These are phyloP conservation scores for Fabriciana adippe DNA, from an alignment of 2,888 invertebrate genomes.

Conservation along the genomic window DNA sequence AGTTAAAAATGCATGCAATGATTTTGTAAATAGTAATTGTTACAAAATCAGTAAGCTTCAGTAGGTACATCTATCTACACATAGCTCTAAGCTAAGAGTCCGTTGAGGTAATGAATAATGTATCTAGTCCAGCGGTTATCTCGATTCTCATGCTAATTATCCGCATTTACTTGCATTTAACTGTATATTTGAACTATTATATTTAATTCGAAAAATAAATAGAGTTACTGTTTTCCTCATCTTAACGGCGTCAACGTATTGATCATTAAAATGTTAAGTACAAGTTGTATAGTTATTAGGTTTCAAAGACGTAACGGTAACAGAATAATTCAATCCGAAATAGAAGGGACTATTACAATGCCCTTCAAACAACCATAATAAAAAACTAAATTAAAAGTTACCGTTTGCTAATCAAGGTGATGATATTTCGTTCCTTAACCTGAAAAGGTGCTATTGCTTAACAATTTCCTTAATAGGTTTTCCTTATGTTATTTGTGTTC, in stretches of 20 bases:
- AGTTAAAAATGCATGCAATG: too few relatives aligned
- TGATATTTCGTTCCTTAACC: constrained; percentile 19
- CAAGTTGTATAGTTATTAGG: neutral
- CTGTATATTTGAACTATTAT: constrained; percentile 25
- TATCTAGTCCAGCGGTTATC: constrained; percentile 60
- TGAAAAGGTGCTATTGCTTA: neutral
- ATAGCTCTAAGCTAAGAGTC: constrained; percentile 43
- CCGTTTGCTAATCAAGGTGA: constrained; percentile 26
- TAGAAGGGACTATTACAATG: constrained; percentile 19
- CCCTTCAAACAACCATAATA: constrained; percentile 7
- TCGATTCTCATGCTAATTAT: constrained; percentile 61
- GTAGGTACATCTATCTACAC: neutral
- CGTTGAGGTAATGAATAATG: constrained; percentile 55
- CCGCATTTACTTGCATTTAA: constrained; percentile 43
- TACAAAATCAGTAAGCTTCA: constrained; percentile 9
- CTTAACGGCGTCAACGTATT: constrained; percentile 8
- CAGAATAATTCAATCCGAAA: constrained; percentile 15
- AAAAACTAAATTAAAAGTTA: constrained; percentile 26
- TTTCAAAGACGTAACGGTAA: constrained; percentile 18
- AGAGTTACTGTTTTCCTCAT: constrained; percentile 4
- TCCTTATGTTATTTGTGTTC: neutral
- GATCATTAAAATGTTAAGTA: constrained; percentile 14
- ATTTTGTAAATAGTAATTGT: neutral
- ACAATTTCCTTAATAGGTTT: neutral
- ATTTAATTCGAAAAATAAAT: constrained; percentile 29